Conservation (phyloP, 1,140 invertebrate species). For the Conus betulinus region DNA sequence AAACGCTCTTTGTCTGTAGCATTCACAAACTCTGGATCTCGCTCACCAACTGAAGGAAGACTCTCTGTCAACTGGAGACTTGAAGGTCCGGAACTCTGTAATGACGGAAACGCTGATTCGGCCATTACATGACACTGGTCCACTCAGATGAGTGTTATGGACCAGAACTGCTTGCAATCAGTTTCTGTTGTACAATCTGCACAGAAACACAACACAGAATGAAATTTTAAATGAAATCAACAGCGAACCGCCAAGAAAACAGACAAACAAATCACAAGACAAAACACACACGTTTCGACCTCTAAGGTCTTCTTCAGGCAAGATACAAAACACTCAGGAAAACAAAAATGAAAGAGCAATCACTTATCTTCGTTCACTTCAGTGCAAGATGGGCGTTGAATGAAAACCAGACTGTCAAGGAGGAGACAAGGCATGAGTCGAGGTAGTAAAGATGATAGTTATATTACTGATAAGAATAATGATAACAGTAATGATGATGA, state of each 20-base stretch:
- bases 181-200: neutral
- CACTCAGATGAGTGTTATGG: neutral
- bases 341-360: too few species aligned
- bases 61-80: conserved; percentile 1
- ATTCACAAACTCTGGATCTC: conserved; percentile 24
- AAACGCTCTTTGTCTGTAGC: neutral
- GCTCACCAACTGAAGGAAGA: neutral
- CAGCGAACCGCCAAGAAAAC: neutral
- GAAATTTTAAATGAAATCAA: neutral
- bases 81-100: neutral
- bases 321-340: too few species aligned
- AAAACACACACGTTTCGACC: too few species aligned
- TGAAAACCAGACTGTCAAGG: too few species aligned
- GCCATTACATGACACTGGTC: neutral
- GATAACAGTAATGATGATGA: too few species aligned
- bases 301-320: too few species aligned
- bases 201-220: neutral
- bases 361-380: too few species aligned
- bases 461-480: too few species aligned
- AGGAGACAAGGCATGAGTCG: too few species aligned
- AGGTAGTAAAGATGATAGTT: too few species aligned
- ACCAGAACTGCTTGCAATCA: neutral
- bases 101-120: conserved; percentile 12
- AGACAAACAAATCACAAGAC: neutral
- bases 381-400: too few species aligned